These are phyloP conservation scores for Bos indicus DNA, from an alignment of 2,113 vertebrate species.

Conservation along the genomic window DNA sequence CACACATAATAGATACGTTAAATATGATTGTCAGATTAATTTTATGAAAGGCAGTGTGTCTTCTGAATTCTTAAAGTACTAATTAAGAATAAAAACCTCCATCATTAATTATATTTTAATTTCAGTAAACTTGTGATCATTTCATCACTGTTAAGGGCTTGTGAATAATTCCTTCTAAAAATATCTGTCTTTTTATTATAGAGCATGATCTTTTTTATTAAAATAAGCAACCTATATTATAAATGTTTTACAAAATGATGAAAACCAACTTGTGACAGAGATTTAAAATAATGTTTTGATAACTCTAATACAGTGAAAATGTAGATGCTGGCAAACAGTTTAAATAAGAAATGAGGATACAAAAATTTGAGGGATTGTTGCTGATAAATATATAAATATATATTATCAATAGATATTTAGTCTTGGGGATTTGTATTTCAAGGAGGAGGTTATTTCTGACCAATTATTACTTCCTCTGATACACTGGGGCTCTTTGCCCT, in stretches of 20 bases:
- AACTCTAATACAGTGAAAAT: not conserved
- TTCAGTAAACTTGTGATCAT: not conserved
- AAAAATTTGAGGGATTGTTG: not conserved
- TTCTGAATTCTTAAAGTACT: constrained; percentile 33
- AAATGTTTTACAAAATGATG: not conserved
- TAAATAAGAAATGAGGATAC: not conserved
- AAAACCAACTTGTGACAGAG: not conserved
- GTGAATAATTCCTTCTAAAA: not conserved
- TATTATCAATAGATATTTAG: not conserved
- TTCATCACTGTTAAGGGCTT: not conserved
- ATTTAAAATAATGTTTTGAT: not conserved
- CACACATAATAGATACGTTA: not conserved
- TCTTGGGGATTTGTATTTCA: not conserved
- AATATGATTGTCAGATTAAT: constrained; percentile 25
- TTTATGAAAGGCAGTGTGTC: not conserved
- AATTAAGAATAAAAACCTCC: constrained; percentile 19
- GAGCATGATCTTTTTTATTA: not conserved
- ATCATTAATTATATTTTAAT: constrained; percentile 50
- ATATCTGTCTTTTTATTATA: not conserved
- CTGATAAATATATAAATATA: not conserved
- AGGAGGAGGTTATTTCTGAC: not conserved
- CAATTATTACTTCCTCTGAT: not conserved
- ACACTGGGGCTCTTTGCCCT: accelerated
- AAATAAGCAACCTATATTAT: not conserved
- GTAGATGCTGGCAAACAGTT: not conserved